Percentiles rank a stretch among this genome's conserved stretches.
Evolutionary conservation across 2,113 vertebrate genomes (phyloP).

Genomic region (Plotosus lineatus): DNA sequence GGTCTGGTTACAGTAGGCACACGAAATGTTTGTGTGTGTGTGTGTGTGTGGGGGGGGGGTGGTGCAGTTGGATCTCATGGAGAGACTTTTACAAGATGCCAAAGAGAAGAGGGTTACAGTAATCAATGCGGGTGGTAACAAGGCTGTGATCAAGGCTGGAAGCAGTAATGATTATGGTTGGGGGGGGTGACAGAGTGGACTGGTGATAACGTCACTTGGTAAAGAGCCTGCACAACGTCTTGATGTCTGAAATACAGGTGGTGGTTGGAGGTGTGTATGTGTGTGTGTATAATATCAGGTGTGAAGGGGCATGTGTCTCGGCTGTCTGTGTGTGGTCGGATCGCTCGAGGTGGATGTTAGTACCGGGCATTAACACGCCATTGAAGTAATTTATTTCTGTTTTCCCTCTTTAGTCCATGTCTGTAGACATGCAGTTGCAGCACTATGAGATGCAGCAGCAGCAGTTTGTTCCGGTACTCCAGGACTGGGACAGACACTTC

Average conservation of each 20-base stretch:
- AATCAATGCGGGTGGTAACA: too few relatives aligned
- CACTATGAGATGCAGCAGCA: slow-evolving; percentile 92
- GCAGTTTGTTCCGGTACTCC: slow-evolving; percentile 86
- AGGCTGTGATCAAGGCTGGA: too few relatives aligned
- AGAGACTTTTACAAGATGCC: too few relatives aligned
- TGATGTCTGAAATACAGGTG: neutral
- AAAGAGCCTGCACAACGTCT: too few relatives aligned
- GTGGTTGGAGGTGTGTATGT: neutral
- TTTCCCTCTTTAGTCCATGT: slow-evolving; percentile 78
- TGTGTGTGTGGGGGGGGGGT: too few relatives aligned
- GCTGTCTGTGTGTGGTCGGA: neutral
- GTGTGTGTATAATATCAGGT: neutral
- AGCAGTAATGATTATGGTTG: too few relatives aligned
- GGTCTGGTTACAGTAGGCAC: too few relatives aligned
- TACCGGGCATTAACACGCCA: neutral
- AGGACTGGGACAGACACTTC: slow-evolving; percentile 91
- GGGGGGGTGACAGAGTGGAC: too few relatives aligned
- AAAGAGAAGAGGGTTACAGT: too few relatives aligned
- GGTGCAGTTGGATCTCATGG: too few relatives aligned
- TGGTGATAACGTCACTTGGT: too few relatives aligned
- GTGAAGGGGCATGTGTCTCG: neutral
- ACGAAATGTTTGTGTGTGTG: too few relatives aligned
- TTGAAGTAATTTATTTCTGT: neutral
- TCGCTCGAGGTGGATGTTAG: neutral
- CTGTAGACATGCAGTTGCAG: slow-evolving; percentile 85